Base-by-base conservation (phyloP, 1,140 invertebrate species). In the Drosophila persimilis region DNA sequence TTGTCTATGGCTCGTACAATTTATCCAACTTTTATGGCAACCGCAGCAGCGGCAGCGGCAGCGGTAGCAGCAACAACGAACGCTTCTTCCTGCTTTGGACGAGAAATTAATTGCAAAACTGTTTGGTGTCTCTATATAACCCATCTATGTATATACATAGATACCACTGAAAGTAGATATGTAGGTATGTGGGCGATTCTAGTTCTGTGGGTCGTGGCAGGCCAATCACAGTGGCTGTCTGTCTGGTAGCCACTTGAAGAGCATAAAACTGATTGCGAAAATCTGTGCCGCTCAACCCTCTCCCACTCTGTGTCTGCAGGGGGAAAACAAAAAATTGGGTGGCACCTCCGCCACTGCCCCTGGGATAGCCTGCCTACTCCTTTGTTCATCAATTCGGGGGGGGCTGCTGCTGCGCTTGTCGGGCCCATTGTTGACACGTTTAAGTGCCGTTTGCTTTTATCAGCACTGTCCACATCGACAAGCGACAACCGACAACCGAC, bases 381-480 rank as follows among this genome's bases (percentile, higher is more conserved):
- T 69, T 61, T 72, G 79, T 62, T 74, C 80, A 77, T 78, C 80
- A 78, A 78, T 81, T 83, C 62, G 64, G 48, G 78, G 78, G 0
- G 35, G 35, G 69, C 31, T 59, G 73, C 52, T 76, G 64, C 83
- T 85, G 78, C 61, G 77, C 77, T 88, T 88, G 81, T 81, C 83
- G 74, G 77, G 59, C 47, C 71, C 78, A 88, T 86, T 86, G 83
- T 86, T 86, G 83, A 88, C 83, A 86, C 83, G 83, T 83, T 89
- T 86, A 86, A 86, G 83, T 88, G 83, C 66, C 83, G 84, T 88
- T 86, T 78, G 83, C 83, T 86, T 86, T 86, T 86, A 86, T 86
- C 83, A 83, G 78, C 80, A 59, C 39, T 63, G 64, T 75, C 58
- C 64, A 71, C 71, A 80, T 70, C 64, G 66, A 73, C 73, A 67